Percentiles rank a stretch among this genome's conserved stretches.
Evolutionary conservation across 1,140 invertebrate genomes (phyloP).

Genomic region (Conopomorpha cramerella): DNA sequence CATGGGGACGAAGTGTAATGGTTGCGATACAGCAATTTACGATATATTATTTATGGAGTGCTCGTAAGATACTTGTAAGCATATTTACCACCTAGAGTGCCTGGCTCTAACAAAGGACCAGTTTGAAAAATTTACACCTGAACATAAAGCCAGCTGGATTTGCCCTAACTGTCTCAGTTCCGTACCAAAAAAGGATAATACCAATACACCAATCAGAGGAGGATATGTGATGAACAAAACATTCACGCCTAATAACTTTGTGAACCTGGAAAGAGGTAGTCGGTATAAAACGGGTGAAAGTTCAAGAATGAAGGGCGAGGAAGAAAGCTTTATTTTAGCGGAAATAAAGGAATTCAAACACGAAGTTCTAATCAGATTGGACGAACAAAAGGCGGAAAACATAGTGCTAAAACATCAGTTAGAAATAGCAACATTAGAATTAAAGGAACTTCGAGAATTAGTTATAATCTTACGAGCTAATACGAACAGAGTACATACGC

Average conservation of each 20-base stretch:
- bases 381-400: too few species aligned
- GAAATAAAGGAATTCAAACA: too few species aligned
- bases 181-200: background rate
- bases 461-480: too few species aligned
- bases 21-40: slow-evolving; percentile 6
- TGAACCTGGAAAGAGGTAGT: slow-evolving; percentile 5
- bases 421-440: too few species aligned
- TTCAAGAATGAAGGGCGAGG: too few species aligned
- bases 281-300: too few species aligned
- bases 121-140: slow-evolving; percentile 7
- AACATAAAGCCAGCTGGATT: slow-evolving; percentile 8
- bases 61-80: slow-evolving; percentile 9
- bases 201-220: slow-evolving; percentile 8
- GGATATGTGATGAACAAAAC: slow-evolving; percentile 7
- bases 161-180: slow-evolving; percentile 8
- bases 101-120: slow-evolving; percentile 4
- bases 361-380: too few species aligned
- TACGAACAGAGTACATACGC: too few species aligned
- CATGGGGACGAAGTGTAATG: slow-evolving; percentile 10
- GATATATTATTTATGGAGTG: slow-evolving; percentile 12
- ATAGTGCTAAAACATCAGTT: too few species aligned
- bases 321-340: too few species aligned
- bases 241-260: slow-evolving; percentile 6
- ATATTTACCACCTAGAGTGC: slow-evolving; percentile 8
- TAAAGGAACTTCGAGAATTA: too few species aligned